Base-by-base conservation (phyloP, 2,113 vertebrate genomes). In the Ictalurus punctatus region DNA sequence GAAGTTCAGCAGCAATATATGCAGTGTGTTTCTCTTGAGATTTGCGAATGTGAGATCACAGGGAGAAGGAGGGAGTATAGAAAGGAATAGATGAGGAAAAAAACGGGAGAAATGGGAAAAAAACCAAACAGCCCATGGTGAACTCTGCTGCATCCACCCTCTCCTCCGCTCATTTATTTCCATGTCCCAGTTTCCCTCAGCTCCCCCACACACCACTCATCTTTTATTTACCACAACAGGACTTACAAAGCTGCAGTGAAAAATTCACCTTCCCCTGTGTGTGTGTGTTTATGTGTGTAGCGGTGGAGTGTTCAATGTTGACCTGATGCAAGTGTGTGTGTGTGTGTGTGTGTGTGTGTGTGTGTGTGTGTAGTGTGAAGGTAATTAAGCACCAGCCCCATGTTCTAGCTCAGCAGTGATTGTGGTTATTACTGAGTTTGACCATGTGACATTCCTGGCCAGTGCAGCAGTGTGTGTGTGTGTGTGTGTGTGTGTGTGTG, bases 211-310 rank as follows among this genome's bases (percentile, higher is more conserved):
- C 65, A 83, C 40, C 27, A 37, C 83, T 86, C 87, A 83, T 89
- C 23, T 86, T 90, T 88, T 86, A 89, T 89, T 86, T n/a, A 88
- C 74, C 27, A 27, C 10, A 27, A 27, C n/a, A 80, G 19, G 40
- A 78, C 17, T 44, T 82, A 81, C 58, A 86, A 86, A 90, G 76
- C 30, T 19, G n/a, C 23, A 21, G 88, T 83, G 78, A 83, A 83
- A 76, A 58, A 85, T 85, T 85, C 65, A 88, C 63, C 52, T 34
- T 10, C 3, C 52, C 58, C 23, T n/a, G 73, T 54, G 63, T 73
- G 63, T 73, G 71, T 71, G 48, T 65, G 73, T 7, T 4, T 44
- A 5, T 6, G 61, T n/a, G 71, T 48, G 87, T 78, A 25, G 21
- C 40, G 48, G 74, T 48, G 8, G 40, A 23, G 3, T 78, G 37